Base-by-base conservation (phyloP, 1,140 invertebrate species). In the Ephestia elutella region DNA sequence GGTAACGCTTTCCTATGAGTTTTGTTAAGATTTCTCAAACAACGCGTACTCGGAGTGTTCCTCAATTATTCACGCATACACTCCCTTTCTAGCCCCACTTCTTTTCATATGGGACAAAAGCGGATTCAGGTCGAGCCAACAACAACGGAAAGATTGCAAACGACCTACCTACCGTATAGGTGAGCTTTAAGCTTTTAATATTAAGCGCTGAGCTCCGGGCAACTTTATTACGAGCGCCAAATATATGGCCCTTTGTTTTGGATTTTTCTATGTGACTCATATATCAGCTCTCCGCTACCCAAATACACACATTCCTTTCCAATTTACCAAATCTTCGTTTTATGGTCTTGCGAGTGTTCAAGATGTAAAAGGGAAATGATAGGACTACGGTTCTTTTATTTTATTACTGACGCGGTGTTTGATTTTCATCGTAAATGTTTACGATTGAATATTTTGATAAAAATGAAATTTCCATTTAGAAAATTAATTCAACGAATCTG, bases 51-150 rank as follows among this genome's bases (percentile, higher is more conserved):
- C 78, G 72, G 68, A 65, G 74, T 71, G 62, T 66, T 80, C 56
- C 71, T 85, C 79, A 86, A 86, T 83, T 86, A 86, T 86, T 86
- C 75, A 85, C 73, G 62, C 71, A 74, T 70, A 75, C 78, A 77
- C 68, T 82, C 76, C 69, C 73, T 80, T 75, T 77, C 71, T 78
- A 70, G 73, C 69, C 77, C 70, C 68, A 56, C 68, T 77, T 86
- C 78, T 75, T 82, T 86, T 83, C 78, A 85, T 75, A 67, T 65
- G 63, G 80, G 68, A 86, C 80, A 86, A 86, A 82, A 69, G 82
- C 60, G 73, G 59, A 86, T 80, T 71, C 75, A 81, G 80, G 82
- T 78, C 78, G 75, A 67, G 75, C 67, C 62, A 81, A 85, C 78
- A 79, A 85, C 78, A 79, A 82, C 75, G 77, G 74, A 77, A 80